Percentiles rank a stretch among this genome's conserved stretches.
Evolutionary conservation across 1,140 invertebrate genomes (phyloP).

Genomic region (Bombyx mandarina): DNA sequence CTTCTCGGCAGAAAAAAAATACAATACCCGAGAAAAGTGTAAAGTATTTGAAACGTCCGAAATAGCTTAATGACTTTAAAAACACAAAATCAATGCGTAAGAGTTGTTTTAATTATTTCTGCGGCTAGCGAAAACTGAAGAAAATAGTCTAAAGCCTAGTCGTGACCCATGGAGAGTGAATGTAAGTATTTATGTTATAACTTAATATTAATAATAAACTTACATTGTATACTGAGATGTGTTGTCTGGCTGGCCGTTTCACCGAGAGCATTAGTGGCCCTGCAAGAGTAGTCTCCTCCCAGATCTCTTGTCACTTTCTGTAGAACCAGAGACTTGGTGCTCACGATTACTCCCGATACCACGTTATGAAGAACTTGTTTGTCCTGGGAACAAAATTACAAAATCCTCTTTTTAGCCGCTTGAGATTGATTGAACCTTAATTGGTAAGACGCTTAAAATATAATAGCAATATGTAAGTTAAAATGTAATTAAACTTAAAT

Average conservation of each 20-base stretch:
- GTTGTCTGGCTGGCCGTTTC: conserved; percentile 86
- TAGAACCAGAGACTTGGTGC: conserved; percentile 87
- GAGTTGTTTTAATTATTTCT: no score
- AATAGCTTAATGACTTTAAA: no score
- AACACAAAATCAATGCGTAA: no score
- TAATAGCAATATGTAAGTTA: no score
- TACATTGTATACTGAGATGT: conserved; percentile 85
- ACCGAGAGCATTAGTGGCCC: conserved; percentile 84
- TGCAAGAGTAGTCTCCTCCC: conserved; percentile 86
- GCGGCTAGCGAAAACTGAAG: no score
- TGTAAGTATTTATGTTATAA: not conserved
- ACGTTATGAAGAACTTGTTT: conserved; percentile 84
- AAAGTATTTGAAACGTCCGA: no score
- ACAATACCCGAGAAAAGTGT: no score
- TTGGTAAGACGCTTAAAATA: no score
- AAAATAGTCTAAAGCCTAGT: no score
- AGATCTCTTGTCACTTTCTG: conserved; percentile 86
- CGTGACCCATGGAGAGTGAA: not conserved
- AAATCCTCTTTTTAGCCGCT: not conserved
- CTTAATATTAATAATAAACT: conserved; percentile 56
- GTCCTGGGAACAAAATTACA: conserved; percentile 70
- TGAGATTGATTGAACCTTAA: no score
- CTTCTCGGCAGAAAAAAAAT: no score
- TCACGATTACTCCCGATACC: conserved; percentile 88
- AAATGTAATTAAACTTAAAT: no score